These are phyloP conservation scores for Eupithecia subumbrata DNA, from an alignment of 2,888 invertebrate species.

Conservation along the genomic window DNA sequence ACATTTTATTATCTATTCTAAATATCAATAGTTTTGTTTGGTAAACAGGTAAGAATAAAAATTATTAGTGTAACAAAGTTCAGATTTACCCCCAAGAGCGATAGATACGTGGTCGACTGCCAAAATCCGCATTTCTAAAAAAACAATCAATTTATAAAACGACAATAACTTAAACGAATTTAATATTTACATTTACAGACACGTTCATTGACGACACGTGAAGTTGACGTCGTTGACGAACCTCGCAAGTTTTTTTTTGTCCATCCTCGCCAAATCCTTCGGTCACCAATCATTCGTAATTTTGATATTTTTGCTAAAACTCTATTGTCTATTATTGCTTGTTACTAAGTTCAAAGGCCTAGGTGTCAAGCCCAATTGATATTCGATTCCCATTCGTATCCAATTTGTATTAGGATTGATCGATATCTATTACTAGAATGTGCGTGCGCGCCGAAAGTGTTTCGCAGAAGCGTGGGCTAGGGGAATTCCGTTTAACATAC, in stretches of 20 bases:
- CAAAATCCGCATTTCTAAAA: neutral
- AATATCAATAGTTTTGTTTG: too few species aligned
- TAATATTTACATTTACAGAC: too few species aligned
- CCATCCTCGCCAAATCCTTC: too few species aligned
- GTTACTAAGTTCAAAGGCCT: neutral
- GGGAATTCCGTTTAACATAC: slow-evolving; percentile 19
- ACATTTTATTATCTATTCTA: too few species aligned
- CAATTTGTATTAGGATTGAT: slow-evolving; percentile 25
- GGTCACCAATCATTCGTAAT: neutral
- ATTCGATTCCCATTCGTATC: slow-evolving; percentile 24
- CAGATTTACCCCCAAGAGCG: neutral
- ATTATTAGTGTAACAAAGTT: too few species aligned
- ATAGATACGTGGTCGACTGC: neutral
- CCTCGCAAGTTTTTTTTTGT: too few species aligned
- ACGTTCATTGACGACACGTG: too few species aligned
- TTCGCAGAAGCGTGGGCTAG: slow-evolving; percentile 22
- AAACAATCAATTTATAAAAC: too few species aligned
- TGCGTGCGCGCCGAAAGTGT: slow-evolving; percentile 27
- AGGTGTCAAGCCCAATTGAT: slow-evolving; percentile 6
- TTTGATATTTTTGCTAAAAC: neutral
- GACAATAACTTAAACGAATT: too few species aligned
- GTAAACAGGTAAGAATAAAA: too few species aligned
- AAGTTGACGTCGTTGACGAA: too few species aligned
- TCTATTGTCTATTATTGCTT: neutral
- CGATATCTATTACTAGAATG: slow-evolving; percentile 27